Conservation (phyloP, 2,888 invertebrate genomes). For the Phymatocera aterrima region DNA sequence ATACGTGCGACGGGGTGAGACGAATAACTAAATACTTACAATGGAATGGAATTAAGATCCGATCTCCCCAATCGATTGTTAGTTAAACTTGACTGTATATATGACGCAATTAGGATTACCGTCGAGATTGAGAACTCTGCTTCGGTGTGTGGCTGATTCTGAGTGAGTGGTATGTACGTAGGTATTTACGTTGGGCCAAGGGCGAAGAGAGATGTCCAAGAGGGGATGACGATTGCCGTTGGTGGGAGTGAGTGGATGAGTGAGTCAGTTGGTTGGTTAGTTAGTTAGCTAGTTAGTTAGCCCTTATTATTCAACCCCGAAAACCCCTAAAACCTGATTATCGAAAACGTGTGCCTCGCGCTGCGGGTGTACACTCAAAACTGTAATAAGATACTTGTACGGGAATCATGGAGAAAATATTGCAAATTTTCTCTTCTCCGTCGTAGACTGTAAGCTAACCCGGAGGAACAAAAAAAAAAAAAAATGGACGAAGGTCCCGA, state of each 20-base stretch:
- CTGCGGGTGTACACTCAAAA: conserved; percentile 41
- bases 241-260: too few relatives aligned
- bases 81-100: conserved; percentile 52
- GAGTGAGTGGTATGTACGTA: not conserved
- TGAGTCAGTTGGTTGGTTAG: too few relatives aligned
- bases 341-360: conserved; percentile 44
- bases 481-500: too few relatives aligned
- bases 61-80: conserved; percentile 55
- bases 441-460: too few relatives aligned
- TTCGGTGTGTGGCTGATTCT: too few relatives aligned
- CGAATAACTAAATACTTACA: not conserved
- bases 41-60: conserved; percentile 30
- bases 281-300: conserved; percentile 55
- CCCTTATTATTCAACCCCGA: conserved; percentile 56
- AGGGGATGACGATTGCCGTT: too few relatives aligned
- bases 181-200: not conserved
- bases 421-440: not conserved
- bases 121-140: conserved; percentile 43
- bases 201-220: conserved; percentile 24
- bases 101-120: conserved; percentile 54
- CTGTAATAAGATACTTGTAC: not conserved
- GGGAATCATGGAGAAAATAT: too few relatives aligned
- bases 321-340: conserved; percentile 61
- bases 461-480: too few relatives aligned
- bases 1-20: too few relatives aligned